Conservation (phyloP, 53 echinoderm and acorn worm genomes). For the Hippasteria phrygiana region DNA sequence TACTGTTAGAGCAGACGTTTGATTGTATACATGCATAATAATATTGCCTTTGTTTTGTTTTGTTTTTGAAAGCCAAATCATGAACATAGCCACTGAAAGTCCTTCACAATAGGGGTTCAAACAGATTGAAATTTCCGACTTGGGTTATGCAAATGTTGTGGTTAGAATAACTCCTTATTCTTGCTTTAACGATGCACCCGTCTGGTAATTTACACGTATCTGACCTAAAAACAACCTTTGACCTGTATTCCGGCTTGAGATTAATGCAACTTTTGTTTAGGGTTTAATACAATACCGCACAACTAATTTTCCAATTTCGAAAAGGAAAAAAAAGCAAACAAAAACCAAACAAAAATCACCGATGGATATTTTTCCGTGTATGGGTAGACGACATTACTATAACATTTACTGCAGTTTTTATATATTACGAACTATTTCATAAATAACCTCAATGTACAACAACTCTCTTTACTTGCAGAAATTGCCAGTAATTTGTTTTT, state of each 20-base stretch:
- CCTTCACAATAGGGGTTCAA: not conserved
- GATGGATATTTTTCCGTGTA: not conserved
- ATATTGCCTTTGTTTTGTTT: conserved; percentile 25
- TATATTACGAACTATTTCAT: conserved; percentile 70
- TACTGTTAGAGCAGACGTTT: conserved; percentile 17
- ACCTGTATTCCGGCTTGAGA: not conserved
- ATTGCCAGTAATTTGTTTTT: conserved; percentile 46
- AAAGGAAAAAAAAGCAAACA: not conserved
- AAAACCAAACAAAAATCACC: too few relatives aligned
- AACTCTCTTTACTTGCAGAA: conserved; percentile 63
- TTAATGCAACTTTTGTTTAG: not conserved
- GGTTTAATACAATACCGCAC: not conserved
- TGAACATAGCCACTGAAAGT: not conserved
- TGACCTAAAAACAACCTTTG: too few relatives aligned
- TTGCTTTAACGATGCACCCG: too few relatives aligned
- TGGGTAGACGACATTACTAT: conserved; percentile 20
- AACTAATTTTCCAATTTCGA: not conserved
- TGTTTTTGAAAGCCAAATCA: not conserved
- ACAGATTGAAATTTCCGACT: not conserved
- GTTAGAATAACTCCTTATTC: too few relatives aligned
- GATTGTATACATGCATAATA: conserved; percentile 13
- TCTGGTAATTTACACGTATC: too few relatives aligned
- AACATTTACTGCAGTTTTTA: conserved; percentile 62
- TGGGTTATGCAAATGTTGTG: too few relatives aligned
- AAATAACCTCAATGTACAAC: conserved; percentile 67